Evolutionary conservation across 2,797 vertebrate genomes (phyloP), one percentile per base, ranked within the genome.

Genomic region (Karalla daura): DNA sequence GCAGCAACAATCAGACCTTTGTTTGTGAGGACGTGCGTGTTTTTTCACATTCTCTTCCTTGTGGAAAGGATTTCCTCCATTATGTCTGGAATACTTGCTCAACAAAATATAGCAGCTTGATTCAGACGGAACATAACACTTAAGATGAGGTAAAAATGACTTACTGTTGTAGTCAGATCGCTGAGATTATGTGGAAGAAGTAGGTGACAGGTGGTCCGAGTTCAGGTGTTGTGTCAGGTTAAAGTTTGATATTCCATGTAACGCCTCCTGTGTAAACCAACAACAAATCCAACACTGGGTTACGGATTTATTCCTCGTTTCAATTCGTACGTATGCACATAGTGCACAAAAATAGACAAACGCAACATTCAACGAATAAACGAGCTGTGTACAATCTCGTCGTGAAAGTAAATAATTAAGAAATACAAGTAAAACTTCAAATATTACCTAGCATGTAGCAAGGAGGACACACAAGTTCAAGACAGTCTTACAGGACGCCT

Each of bases 101-200:
- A 35, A 72, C 21, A 27, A 62, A 33, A 0, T 11, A 25, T 1
- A 5, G 9, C 0, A 49, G 12, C 36, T 11, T 21, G 18, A 27
- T 35, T 36, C 20, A 0, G n/a, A 23, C 11, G 0, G n/a, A 43
- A 50, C 5, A 45, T 11, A n/a, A 33, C n/a, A 43, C 2, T 37
- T 23, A 1, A 28, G 0, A 49, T n/a, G n/a, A n/a, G n/a, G n/a
- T n/a, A n/a, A 73, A 24, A 10, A 15, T n/a, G 6, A 86, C 91
- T 91, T 83, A 93, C 92, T 93, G 64, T 47, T 84, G 54, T 39
- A 52, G 59, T 14, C 13, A 60, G 43, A 47, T 15, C 40, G 14
- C 5, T 67, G 35, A 35, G 47, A 39, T 32, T 27, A 47, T 49
- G 14, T 24, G 36, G 11, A 58, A 10, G 9, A 1, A 66, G 54